phyloP scores from a whole-genome alignment of 2,797 vertebrate genomes.

The Menidia menidia region DNA sequence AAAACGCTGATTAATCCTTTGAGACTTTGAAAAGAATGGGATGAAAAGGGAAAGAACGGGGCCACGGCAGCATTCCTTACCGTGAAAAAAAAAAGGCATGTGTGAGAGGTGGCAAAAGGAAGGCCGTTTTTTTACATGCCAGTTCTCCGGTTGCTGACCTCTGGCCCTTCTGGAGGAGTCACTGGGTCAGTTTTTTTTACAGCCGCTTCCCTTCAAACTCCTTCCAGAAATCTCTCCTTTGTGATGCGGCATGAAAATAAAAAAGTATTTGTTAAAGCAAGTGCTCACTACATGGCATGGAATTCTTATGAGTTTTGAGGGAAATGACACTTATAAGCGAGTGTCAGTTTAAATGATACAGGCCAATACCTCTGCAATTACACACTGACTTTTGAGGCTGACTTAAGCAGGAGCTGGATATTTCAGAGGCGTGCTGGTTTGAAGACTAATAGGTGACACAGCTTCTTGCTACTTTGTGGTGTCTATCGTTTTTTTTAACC shows the following conservation, averaged over 20 bases:
- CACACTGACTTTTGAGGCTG: no score
- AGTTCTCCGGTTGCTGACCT: slow-evolving; percentile 32
- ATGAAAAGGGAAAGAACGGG: slow-evolving; percentile 34
- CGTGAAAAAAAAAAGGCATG: not conserved
- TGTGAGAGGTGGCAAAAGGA: slow-evolving; percentile 5
- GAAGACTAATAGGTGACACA: no score
- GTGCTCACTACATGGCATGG: not conserved
- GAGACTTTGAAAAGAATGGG: slow-evolving; percentile 34
- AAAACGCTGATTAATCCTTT: slow-evolving; percentile 59
- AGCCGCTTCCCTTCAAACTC: not conserved
- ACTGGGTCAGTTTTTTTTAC: slow-evolving; percentile 12
- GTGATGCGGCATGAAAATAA: no score
- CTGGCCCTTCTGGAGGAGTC: slow-evolving; percentile 23
- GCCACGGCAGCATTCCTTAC: slow-evolving; percentile 8
- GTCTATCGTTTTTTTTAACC: no score
- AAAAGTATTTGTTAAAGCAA: not conserved
- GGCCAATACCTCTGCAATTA: no score
- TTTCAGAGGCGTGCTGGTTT: no score
- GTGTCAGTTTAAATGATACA: no score
- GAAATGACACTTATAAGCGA: no score
- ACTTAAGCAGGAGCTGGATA: no score
- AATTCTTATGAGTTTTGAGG: no score
- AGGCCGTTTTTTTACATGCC: slow-evolving; percentile 7
- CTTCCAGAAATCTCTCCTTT: no score
- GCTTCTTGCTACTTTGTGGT: no score